A percentile compares a stretch with the other conserved stretches of the same genome.
phyloP scores from a whole-genome alignment of 2,113 vertebrate species.

The Eurypyga helias region DNA sequence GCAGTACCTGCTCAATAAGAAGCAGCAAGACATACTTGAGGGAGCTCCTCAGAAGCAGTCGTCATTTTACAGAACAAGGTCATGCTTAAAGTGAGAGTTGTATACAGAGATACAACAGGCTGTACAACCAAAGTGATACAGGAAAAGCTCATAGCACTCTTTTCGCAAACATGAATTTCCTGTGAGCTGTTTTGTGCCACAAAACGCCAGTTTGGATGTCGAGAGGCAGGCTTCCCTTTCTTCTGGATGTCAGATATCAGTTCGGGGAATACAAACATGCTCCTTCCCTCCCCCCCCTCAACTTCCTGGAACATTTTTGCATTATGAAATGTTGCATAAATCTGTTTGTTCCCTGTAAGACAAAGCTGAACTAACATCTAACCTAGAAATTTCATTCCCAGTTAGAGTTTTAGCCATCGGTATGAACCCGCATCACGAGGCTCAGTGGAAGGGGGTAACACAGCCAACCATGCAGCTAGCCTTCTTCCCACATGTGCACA shows the following conservation, averaged over 20 bases:
- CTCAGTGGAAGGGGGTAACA: background rate
- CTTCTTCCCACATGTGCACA: background rate
- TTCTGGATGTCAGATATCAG: background rate
- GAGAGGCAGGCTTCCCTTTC: background rate
- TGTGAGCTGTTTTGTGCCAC: background rate
- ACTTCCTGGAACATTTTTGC: background rate
- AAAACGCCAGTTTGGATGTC: background rate
- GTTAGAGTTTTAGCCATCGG: background rate
- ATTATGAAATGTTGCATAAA: background rate
- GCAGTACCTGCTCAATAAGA: background rate
- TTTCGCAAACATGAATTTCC: background rate
- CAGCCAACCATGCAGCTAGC: background rate
- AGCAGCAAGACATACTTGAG: background rate
- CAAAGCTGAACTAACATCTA: background rate
- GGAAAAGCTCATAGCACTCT: background rate
- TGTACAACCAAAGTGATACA: background rate
- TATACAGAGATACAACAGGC: background rate
- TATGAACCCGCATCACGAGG: background rate
- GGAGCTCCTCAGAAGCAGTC: background rate
- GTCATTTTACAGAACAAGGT: background rate
- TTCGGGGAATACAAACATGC: background rate
- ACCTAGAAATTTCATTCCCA: background rate
- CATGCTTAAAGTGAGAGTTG: background rate
- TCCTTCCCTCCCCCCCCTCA: background rate
- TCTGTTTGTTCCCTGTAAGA: background rate